Evolutionary conservation across 1,140 invertebrate genomes (phyloP), one percentile per base, ranked within the genome.

Genomic region (Akabosia matsudoensis): DNA sequence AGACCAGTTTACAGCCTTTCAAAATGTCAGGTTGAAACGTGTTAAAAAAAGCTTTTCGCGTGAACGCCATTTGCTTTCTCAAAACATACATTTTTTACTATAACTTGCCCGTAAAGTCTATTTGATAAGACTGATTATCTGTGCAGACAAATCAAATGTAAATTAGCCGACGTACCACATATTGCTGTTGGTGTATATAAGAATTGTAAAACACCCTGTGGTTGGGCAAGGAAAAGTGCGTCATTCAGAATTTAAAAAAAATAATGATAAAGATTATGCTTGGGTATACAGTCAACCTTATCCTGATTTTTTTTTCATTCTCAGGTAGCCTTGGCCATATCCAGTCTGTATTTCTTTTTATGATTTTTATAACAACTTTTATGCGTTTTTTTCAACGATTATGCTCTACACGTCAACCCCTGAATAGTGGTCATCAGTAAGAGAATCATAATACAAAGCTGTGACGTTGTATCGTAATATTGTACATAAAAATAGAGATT

Each of bases 301-400:
- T n/a, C n/a, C n/a, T 51, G 45, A 51, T 51, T 51, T 51, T 51
- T 51, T n/a, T 7, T 10, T 22, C 54, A 61, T 61, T 22, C 7
- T 61, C 54, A n/a, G 54, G 13, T 22, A 61, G 24, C n/a, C 54
- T 10, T 61, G 54, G 54, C 24, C 45, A 13, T 51, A 51, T n/a
- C 45, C 54, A 61, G 54, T 61, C 24, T 4, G 14, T 14, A 61
- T 61, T 61, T 61, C 54, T 61, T 61, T 61, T 61, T 24, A 45
- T 61, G 54, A 14, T 61, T 10, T 61, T 61, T 61, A 61, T 61
- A n/a, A 61, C n/a, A 61, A 61, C 54, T 61, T 61, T 61, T 61
- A 61, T 61, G 13, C 7, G 7, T 45, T 10, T 45, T 45, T 18
- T 45, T 18, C 37, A 10, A 45, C 7, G 37, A 45, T 45, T 18